Evolutionary conservation across 2,797 vertebrate species (phyloP).

Genomic region (Anguilla pacifica): DNA sequence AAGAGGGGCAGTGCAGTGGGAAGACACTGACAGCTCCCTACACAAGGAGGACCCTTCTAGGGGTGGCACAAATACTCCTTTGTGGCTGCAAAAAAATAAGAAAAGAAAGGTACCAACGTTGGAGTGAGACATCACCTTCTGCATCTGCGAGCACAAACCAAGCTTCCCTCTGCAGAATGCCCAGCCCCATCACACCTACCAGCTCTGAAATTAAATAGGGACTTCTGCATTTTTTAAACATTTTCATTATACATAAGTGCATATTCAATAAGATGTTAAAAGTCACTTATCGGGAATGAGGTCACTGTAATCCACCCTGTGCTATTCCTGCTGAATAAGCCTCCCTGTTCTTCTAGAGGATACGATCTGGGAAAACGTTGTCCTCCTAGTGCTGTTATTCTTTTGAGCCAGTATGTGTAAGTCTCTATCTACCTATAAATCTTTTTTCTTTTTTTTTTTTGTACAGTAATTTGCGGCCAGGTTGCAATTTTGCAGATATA

Average conservation of each 20-base stretch:
- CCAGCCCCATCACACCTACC: too few species aligned
- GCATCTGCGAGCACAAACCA: neutral
- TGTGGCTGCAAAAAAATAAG: neutral
- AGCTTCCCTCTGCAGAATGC: neutral
- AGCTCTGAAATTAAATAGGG: neutral
- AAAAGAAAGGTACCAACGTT: neutral
- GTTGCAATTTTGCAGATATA: neutral
- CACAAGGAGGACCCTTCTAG: neutral
- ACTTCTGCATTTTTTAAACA: neutral
- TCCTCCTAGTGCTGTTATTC: neutral
- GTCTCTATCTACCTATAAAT: neutral
- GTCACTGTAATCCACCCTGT: neutral
- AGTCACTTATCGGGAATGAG: neutral
- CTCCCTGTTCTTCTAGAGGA: neutral
- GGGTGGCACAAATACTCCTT: neutral
- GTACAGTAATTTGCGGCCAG: neutral
- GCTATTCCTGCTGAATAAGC: neutral
- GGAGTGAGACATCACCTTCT: neutral
- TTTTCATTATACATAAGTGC: neutral
- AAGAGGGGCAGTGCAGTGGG: neutral
- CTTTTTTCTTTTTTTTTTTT: neutral
- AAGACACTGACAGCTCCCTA: constrained; percentile 9
- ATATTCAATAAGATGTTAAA: neutral
- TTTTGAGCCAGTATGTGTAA: neutral
- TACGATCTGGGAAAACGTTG: neutral